Percentiles rank a stretch among this genome's conserved stretches.
phyloP scores from a whole-genome alignment of 2,888 invertebrate genomes.

The Euplexia lucipara region DNA sequence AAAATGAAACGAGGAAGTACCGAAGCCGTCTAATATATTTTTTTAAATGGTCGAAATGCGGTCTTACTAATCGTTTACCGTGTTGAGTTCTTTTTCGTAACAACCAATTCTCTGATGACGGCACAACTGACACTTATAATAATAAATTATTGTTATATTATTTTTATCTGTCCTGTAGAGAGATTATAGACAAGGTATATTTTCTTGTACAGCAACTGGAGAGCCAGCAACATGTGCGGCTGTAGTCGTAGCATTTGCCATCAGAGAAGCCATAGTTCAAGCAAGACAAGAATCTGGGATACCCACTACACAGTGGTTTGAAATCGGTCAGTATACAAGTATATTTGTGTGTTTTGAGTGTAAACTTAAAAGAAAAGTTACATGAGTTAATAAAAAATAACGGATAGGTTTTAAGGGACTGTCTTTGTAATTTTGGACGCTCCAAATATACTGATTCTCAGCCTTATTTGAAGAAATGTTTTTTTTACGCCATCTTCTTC shows the following conservation, averaged over 20 bases:
- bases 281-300: slow-evolving; percentile 90
- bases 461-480: too few relatives aligned
- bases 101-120: not conserved
- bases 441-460: too few relatives aligned
- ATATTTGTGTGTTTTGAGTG: not conserved
- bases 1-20: not conserved
- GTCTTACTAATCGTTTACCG: too few relatives aligned
- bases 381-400: too few relatives aligned
- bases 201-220: slow-evolving; percentile 76
- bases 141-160: too few relatives aligned
- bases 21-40: too few relatives aligned
- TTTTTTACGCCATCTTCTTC: too few relatives aligned
- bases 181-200: not conserved
- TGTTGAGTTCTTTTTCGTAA: too few relatives aligned
- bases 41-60: too few relatives aligned
- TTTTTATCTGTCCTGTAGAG: not conserved
- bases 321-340: slow-evolving; percentile 86
- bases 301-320: slow-evolving; percentile 86
- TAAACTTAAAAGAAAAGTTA: too few relatives aligned
- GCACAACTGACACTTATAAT: not conserved
- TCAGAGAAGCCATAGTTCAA: slow-evolving; percentile 91
- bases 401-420: too few relatives aligned
- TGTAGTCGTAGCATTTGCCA: slow-evolving; percentile 86
- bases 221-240: slow-evolving; percentile 84
- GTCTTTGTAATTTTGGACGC: too few relatives aligned